phyloP scores from a whole-genome alignment of 2,113 vertebrate genomes.

The Protobothrops flavoviridis region DNA sequence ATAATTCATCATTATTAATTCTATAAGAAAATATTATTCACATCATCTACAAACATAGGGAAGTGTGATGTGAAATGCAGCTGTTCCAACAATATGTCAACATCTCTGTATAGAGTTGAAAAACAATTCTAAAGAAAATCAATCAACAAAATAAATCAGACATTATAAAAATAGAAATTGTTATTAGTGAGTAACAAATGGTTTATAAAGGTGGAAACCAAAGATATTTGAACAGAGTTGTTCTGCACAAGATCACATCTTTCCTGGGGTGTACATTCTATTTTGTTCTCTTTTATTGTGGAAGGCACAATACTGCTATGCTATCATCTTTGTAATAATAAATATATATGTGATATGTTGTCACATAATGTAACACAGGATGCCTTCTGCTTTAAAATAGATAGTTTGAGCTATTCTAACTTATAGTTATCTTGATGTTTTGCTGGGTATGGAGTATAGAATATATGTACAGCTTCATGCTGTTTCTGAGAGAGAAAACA shows the following conservation, averaged over 20 bases:
- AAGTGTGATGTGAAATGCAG: neutral
- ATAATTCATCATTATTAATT: slow-evolving; percentile 5
- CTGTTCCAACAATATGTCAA: neutral
- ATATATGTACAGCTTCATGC: slow-evolving; percentile 25
- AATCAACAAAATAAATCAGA: neutral
- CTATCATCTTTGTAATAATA: slow-evolving; percentile 19
- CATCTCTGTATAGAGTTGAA: slow-evolving; percentile 24
- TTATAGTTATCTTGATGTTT: slow-evolving; percentile 5
- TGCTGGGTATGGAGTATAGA: slow-evolving; percentile 18
- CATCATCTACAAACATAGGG: neutral
- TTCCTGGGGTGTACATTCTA: slow-evolving; percentile 42
- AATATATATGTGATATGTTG: neutral
- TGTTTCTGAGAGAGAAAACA: slow-evolving; percentile 35
- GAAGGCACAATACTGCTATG: slow-evolving; percentile 2
- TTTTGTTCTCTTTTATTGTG: slow-evolving; percentile 17
- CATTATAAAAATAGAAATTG: slow-evolving; percentile 23
- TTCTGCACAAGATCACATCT: slow-evolving; percentile 49
- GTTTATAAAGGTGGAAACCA: slow-evolving; percentile 58
- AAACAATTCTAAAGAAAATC: neutral
- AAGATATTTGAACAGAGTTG: slow-evolving; percentile 59
- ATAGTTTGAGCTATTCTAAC: slow-evolving; percentile 14
- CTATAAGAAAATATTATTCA: neutral
- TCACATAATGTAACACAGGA: slow-evolving; percentile 41
- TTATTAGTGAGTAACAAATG: slow-evolving; percentile 32
- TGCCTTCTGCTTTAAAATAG: slow-evolving; percentile 41